phyloP scores from a whole-genome alignment of 1,140 invertebrate genomes.

The Drosophila jambulina region DNA sequence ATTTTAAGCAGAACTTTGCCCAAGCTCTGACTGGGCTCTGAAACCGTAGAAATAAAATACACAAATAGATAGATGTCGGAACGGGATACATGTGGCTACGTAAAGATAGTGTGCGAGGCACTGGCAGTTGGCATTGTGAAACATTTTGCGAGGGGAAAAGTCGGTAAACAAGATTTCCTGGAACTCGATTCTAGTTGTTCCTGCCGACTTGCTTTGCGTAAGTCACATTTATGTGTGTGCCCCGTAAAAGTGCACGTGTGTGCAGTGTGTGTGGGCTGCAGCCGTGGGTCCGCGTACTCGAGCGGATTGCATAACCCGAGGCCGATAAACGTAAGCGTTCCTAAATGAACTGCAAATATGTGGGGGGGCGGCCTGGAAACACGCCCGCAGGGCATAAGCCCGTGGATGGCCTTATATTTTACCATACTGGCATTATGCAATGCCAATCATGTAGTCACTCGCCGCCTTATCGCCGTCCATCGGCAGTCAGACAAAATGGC shows the following conservation, averaged over 20 bases:
- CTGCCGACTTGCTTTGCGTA: slow-evolving; percentile 55
- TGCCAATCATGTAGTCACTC: slow-evolving; percentile 57
- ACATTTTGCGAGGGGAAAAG: slow-evolving; percentile 19
- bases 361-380: slow-evolving; percentile 2
- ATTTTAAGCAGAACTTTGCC: slow-evolving; percentile 1
- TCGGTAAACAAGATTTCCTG: slow-evolving; percentile 48
- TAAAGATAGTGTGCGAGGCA: slow-evolving; percentile 2
- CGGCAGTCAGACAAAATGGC: slow-evolving; percentile 50
- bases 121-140: slow-evolving; percentile 41
- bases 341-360: slow-evolving; percentile 67
- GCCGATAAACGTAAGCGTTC: slow-evolving; percentile 71
- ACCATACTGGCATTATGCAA: slow-evolving; percentile 62
- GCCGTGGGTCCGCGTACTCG: neutral
- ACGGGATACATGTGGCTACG: neutral
- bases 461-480: slow-evolving; percentile 52
- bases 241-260: slow-evolving; percentile 57
- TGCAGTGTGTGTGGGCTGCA: slow-evolving; percentile 43
- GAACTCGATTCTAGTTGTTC: slow-evolving; percentile 39
- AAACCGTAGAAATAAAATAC: slow-evolving; percentile 1
- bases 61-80: slow-evolving; percentile 1
- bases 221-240: slow-evolving; percentile 67
- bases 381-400: neutral
- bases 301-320: slow-evolving; percentile 62
- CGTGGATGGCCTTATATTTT: slow-evolving; percentile 3
- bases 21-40: slow-evolving; percentile 5